Evolutionary conservation across 2,797 vertebrate genomes (phyloP).

Genomic region (Potorous gilbertii): DNA sequence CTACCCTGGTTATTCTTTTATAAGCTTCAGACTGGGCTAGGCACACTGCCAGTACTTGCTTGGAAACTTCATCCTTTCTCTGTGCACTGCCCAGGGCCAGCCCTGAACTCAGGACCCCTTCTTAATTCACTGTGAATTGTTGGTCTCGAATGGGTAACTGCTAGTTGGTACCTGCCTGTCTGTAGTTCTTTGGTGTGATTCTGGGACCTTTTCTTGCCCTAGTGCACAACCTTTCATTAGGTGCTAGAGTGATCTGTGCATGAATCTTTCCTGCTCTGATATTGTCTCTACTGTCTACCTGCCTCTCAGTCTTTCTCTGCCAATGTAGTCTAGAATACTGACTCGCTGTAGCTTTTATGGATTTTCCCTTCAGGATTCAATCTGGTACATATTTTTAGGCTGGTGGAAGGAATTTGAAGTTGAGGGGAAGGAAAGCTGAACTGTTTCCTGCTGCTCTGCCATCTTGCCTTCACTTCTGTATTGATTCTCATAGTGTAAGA

Average conservation of each 20-base stretch:
- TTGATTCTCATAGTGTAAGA: not conserved
- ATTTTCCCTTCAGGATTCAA: not conserved
- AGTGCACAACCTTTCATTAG: too few relatives aligned
- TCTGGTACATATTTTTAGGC: not conserved
- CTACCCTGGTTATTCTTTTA: not conserved
- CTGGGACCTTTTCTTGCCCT: too few relatives aligned
- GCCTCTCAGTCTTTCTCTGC: not conserved
- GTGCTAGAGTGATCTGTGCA: too few relatives aligned
- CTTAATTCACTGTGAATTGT: too few relatives aligned
- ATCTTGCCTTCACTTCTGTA: not conserved
- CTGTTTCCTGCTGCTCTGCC: not conserved
- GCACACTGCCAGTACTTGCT: not conserved
- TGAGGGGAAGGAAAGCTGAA: not conserved
- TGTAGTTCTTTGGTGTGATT: too few relatives aligned
- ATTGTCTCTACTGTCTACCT: too few relatives aligned
- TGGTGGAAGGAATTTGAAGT: not conserved
- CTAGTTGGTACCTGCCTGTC: too few relatives aligned
- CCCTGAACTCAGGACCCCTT: too few relatives aligned
- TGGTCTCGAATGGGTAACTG: too few relatives aligned
- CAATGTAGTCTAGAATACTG: not conserved
- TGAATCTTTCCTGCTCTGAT: not conserved
- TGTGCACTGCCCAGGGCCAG: too few relatives aligned
- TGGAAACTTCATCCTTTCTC: not conserved
- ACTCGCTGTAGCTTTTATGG: not conserved
- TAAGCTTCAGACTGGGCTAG: not conserved